These are phyloP conservation scores for Apogon talboti DNA, from an alignment of 2,797 vertebrate genomes.

Conservation along the genomic window DNA sequence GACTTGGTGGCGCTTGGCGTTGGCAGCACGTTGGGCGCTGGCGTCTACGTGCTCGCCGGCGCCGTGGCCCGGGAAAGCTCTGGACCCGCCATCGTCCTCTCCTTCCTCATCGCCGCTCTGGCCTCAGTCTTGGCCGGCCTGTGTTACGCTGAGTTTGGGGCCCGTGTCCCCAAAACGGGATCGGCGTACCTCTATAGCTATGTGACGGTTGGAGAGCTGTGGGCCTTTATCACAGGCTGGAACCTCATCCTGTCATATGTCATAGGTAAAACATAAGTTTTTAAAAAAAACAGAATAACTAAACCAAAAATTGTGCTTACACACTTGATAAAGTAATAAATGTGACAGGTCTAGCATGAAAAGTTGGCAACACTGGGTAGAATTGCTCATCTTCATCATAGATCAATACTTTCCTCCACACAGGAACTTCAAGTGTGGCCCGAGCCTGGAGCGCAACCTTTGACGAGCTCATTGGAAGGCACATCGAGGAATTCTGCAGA, in stretches of 20 bases:
- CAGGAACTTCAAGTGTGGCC: conserved; percentile 96
- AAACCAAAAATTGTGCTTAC: too few species aligned
- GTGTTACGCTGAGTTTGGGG: conserved; percentile 96
- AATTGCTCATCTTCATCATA: neutral
- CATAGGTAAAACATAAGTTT: conserved; percentile 92
- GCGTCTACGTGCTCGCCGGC: conserved; percentile 94
- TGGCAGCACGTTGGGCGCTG: conserved; percentile 94
- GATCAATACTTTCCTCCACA: neutral
- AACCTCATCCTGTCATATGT: conserved; percentile 97
- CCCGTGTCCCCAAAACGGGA: conserved; percentile 93
- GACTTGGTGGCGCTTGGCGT: conserved; percentile 96
- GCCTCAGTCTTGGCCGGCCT: conserved; percentile 94
- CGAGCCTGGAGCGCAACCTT: conserved; percentile 96
- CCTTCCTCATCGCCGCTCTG: conserved; percentile 93
- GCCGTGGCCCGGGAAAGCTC: conserved; percentile 90
- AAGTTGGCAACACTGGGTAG: too few species aligned
- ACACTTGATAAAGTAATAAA: too few species aligned
- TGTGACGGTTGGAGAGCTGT: conserved; percentile 94
- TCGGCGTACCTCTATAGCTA: conserved; percentile 98
- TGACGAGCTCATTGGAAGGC: conserved; percentile 90
- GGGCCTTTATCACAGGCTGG: conserved; percentile 97
- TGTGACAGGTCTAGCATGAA: too few species aligned
- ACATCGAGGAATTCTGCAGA: conserved; percentile 86
- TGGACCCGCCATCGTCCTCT: conserved; percentile 93
- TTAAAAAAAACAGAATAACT: too few species aligned